These are phyloP conservation scores for Sebastes kiyomatsui DNA, from an alignment of 2,797 vertebrate genomes.

Conservation along the genomic window DNA sequence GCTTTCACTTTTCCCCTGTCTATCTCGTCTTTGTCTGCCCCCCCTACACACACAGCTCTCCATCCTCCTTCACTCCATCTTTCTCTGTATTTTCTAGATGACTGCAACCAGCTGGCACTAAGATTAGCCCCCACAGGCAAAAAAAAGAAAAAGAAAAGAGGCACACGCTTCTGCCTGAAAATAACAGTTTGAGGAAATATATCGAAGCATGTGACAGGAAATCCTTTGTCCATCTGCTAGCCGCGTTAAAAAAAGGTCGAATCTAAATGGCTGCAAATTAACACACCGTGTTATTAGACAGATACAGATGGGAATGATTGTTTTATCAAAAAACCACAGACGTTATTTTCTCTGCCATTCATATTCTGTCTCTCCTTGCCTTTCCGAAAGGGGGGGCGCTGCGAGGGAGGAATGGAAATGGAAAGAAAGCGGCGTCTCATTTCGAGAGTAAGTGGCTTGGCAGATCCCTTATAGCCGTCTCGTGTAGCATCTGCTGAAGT, in stretches of 20 bases:
- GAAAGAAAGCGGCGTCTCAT: constrained; percentile 86
- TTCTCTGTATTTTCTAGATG: constrained; percentile 69
- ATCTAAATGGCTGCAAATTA: constrained; percentile 68
- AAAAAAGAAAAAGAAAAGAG: constrained; percentile 51
- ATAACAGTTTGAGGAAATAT: constrained; percentile 80
- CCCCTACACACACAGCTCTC: background rate
- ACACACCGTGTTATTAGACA: constrained; percentile 69
- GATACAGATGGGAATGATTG: constrained; percentile 72
- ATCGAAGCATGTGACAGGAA: constrained; percentile 78
- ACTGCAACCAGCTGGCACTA: constrained; percentile 79
- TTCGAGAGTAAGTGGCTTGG: constrained; percentile 87
- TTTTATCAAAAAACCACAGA: constrained; percentile 67
- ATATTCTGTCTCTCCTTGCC: constrained; percentile 51
- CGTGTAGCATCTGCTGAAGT: constrained; percentile 78
- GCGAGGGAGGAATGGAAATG: constrained; percentile 76
- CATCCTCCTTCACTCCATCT: constrained; percentile 39
- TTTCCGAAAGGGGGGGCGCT: constrained; percentile 67
- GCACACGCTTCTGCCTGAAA: constrained; percentile 70
- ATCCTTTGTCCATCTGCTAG: constrained; percentile 80
- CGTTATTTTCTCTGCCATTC: constrained; percentile 63
- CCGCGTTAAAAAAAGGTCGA: constrained; percentile 68
- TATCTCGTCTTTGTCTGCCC: constrained; percentile 36
- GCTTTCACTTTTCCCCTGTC: constrained; percentile 35
- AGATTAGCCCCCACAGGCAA: constrained; percentile 63
- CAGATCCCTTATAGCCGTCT: constrained; percentile 69